Percentiles rank a stretch among this genome's conserved stretches.
phyloP scores from a whole-genome alignment of 2,888 invertebrate genomes.

The Drosophila paracracens region DNA sequence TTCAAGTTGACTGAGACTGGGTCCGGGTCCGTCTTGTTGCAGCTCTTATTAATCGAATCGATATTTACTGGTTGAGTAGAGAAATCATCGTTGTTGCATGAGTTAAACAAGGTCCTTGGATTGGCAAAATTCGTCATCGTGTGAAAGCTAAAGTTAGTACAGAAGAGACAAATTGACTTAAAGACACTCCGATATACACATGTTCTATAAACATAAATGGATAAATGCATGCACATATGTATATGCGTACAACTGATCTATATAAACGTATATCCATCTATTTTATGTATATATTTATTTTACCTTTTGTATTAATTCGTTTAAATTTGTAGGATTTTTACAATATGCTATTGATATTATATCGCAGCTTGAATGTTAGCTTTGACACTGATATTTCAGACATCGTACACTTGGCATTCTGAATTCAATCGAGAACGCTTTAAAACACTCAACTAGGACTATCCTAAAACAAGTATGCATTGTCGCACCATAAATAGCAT shows the following conservation, averaged over 20 bases:
- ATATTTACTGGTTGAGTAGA: constrained; percentile 44
- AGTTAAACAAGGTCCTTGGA: constrained; percentile 62
- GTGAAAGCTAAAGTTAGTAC: constrained; percentile 33
- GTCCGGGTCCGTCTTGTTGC: not conserved
- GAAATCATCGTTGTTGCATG: constrained; percentile 53
- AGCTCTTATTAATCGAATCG: constrained; percentile 4
- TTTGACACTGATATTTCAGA: too few species aligned
- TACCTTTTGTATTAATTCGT: too few species aligned
- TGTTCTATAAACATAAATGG: not conserved
- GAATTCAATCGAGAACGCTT: not conserved
- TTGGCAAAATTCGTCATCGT: constrained; percentile 68
- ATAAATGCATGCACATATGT: not conserved
- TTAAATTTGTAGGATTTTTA: too few species aligned
- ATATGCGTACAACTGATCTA: too few species aligned
- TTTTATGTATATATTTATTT: too few species aligned
- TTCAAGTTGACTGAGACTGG: constrained; percentile 2
- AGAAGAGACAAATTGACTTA: not conserved
- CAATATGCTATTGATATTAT: too few species aligned
- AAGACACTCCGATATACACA: not conserved
- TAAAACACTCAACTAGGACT: not conserved
- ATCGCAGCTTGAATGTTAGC: too few species aligned
- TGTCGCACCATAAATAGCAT: not conserved
- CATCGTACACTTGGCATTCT: constrained; percentile 4
- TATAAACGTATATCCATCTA: too few species aligned
- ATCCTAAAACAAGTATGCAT: not conserved